Evolutionary conservation across 92 coral and sea anemone genomes (phyloP), one percentile per base, ranked within the genome.

Genomic region (Paragorgia papillata): DNA sequence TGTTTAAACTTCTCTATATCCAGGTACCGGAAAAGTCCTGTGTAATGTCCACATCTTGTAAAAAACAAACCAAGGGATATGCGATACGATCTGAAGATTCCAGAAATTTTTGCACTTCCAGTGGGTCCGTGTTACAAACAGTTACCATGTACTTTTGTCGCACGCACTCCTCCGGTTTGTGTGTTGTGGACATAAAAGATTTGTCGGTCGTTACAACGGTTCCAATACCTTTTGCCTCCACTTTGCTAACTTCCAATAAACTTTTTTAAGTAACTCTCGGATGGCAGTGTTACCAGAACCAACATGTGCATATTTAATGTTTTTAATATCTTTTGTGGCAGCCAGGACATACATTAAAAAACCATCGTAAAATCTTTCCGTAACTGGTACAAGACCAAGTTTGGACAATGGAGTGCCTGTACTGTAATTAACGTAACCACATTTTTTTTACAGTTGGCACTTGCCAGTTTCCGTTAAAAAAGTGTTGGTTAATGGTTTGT

Each of bases 351-450:
- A 46, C n/a, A 46, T 7, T 46, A 46, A 46, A 15, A 46, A 46
- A 2, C 53, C 53, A 46, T 46, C 53, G 53, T n/a, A 46, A 46
- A 6, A 46, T n/a, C 7, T 57, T 48, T 88, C 92, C 9, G 82
- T 64, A 8, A 69, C 1, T 71, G n/a, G n/a, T n/a, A n/a, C n/a
- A n/a, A n/a, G n/a, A n/a, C n/a, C n/a, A n/a, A n/a, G n/a, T n/a
- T n/a, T n/a, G n/a, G n/a, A n/a, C n/a, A n/a, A n/a, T n/a, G n/a
- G n/a, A n/a, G n/a, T n/a, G n/a, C n/a, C n/a, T n/a, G n/a, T n/a
- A n/a, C n/a, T n/a, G n/a, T n/a, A n/a, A n/a, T n/a, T n/a, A n/a
- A n/a, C n/a, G n/a, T n/a, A n/a, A n/a, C n/a, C n/a, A n/a, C n/a
- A n/a, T n/a, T n/a, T n/a, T n/a, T n/a, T n/a, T n/a, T n/a, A n/a